These are phyloP conservation scores for Hemistola chrysoprasaria DNA, from an alignment of 2,888 invertebrate species.

Conservation along the genomic window DNA sequence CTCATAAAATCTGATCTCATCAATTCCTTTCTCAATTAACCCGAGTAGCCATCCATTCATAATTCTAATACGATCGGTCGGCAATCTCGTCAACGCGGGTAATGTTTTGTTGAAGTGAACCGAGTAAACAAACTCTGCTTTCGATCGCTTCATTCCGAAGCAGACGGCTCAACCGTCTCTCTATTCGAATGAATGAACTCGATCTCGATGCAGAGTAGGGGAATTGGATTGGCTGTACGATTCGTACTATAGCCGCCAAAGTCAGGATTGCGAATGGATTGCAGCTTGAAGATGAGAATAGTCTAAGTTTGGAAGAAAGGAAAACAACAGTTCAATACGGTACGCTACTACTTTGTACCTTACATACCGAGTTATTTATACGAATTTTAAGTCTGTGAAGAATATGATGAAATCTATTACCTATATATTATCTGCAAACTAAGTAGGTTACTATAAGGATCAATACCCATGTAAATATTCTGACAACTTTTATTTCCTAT, in stretches of 20 bases:
- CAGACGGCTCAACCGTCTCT: slow-evolving; percentile 30
- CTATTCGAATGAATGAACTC: slow-evolving; percentile 45
- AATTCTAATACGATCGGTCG: slow-evolving; percentile 47
- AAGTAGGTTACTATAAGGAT: too few species aligned
- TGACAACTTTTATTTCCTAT: slow-evolving; percentile 18
- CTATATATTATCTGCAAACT: too few species aligned
- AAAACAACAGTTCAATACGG: neutral
- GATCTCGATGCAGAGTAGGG: slow-evolving; percentile 56
- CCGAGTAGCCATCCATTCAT: slow-evolving; percentile 42
- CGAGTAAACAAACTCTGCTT: slow-evolving; percentile 51
- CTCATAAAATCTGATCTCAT: slow-evolving; percentile 13
- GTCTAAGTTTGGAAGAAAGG: slow-evolving; percentile 5
- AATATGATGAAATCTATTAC: too few species aligned
- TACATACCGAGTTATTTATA: too few species aligned
- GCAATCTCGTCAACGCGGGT: slow-evolving; percentile 36
- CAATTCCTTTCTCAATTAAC: slow-evolving; percentile 39
- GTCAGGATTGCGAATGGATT: slow-evolving; percentile 14
- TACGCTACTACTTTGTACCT: too few species aligned
- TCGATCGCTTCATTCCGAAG: slow-evolving; percentile 55
- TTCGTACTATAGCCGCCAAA: slow-evolving; percentile 17
- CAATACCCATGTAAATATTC: neutral
- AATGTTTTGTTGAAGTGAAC: slow-evolving; percentile 49
- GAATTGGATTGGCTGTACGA: slow-evolving; percentile 29
- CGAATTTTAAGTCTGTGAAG: too few species aligned
- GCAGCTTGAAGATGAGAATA: slow-evolving; percentile 2